These are phyloP conservation scores for Drosophila demipolita DNA, from an alignment of 2,888 invertebrate genomes.

Conservation along the genomic window DNA sequence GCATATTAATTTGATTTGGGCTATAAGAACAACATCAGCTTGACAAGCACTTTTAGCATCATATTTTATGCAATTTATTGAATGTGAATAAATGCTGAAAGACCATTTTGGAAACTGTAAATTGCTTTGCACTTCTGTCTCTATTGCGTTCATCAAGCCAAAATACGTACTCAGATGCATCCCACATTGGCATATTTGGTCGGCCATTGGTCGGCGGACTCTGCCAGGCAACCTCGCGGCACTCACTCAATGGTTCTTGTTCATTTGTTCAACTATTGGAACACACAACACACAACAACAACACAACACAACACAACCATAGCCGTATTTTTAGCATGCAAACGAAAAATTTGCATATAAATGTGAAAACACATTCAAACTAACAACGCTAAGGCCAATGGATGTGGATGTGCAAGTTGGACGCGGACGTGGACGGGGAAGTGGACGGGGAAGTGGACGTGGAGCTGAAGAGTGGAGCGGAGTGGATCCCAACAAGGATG, in stretches of 20 bases:
- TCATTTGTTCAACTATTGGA: conserved; percentile 67
- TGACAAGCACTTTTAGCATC: neutral
- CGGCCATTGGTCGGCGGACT: conserved; percentile 57
- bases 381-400: conserved; percentile 55
- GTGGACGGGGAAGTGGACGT: conserved; percentile 27
- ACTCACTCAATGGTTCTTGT: conserved; percentile 50
- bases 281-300: conserved; percentile 8
- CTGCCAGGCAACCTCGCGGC: conserved; percentile 33
- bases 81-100: neutral
- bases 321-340: conserved; percentile 77
- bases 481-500: conserved; percentile 26
- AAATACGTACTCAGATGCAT: conserved; percentile 25
- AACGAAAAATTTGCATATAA: conserved; percentile 79
- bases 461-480: neutral
- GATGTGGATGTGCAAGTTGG: conserved; percentile 2
- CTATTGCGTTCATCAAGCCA: conserved; percentile 16
- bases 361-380: conserved; percentile 79
- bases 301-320: conserved; percentile 41
- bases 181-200: conserved; percentile 32
- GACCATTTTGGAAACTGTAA: neutral
- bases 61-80: neutral
- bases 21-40: neutral
- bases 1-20: neutral
- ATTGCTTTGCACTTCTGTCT: conserved; percentile 1
- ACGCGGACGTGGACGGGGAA: neutral